These are phyloP conservation scores for Himalopsyche tibetana DNA, from an alignment of 2,888 invertebrate species.

Conservation along the genomic window DNA sequence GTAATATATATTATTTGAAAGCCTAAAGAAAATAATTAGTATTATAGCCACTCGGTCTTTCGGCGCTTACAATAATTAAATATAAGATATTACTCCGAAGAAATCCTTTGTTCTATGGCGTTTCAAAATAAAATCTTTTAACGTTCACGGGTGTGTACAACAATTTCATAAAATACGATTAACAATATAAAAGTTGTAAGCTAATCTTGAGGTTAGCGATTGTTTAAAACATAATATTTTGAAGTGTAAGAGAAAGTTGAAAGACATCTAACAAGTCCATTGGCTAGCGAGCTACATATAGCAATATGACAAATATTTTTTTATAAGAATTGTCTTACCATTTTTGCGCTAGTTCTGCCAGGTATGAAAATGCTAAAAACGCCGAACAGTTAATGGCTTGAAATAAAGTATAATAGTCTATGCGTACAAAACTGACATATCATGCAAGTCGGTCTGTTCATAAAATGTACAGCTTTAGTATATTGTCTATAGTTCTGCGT, in stretches of 20 bases:
- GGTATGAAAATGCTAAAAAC: slow-evolving; percentile 27
- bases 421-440: slow-evolving; percentile 47
- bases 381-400: neutral
- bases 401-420: no score
- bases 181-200: neutral
- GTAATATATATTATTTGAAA: no score
- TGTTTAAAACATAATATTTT: neutral
- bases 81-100: no score
- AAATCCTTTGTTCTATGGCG: no score
- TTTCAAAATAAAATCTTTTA: no score
- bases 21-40: no score
- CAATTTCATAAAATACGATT: neutral
- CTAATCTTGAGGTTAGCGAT: neutral
- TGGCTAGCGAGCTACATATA: neutral
- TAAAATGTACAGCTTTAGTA: neutral
- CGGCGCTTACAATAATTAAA: no score
- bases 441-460: neutral
- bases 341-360: neutral
- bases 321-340: neutral
- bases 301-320: neutral
- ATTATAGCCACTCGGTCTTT: no score
- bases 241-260: neutral
- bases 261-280: neutral
- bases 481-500: no score
- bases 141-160: no score